Base-by-base conservation (phyloP, 2,888 invertebrate genomes). In the Lymantria monacha region DNA sequence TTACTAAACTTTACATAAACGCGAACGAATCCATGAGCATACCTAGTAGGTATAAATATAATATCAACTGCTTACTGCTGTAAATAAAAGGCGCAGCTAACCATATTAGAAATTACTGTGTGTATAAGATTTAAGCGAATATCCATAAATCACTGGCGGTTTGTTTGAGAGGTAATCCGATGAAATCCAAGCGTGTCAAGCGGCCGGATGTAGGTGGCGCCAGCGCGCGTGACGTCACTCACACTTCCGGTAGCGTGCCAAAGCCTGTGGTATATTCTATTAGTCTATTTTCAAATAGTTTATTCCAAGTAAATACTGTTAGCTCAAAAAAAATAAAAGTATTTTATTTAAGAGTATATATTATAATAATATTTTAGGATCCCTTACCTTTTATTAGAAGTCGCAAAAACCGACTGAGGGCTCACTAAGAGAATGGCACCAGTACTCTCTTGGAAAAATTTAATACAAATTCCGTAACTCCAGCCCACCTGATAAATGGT, bases 121-220 rank as follows among this genome's bases (percentile, higher is more conserved):
- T 33, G 9, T 41, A 41, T 41, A 14, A 41, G 41, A 57, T 52
- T 54, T 57, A 51, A 50, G 30, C 53, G 46, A 68, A 56, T 61
- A 61, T 59, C 61, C 58, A 67, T 67, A 57, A 61, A 67, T 66
- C 61, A 57, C 51, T 36, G n/a, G 53, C 51, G 53, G 59, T 65
- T 66, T 66, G 66, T 66, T 66, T 66, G 61, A 66, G 61, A 57
- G 65, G 61, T 68, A 66, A 66, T 65, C 59, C 59, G 59, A 61
- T 61, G 61, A 66, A 66, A 59, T 64, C 56, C 49, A 52, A 61
- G 52, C 74, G 70, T 72, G 74, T 71, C 64, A 68, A 57, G 57
- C 61, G 60, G 58, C 70, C 79, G 80, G 79, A 77, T 72, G 70
- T 67, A 60, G 70, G 65, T 62, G 63, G 66, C 66, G 62, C 57